phyloP scores from a whole-genome alignment of 2,797 vertebrate genomes.

The Lacerta agilis region DNA sequence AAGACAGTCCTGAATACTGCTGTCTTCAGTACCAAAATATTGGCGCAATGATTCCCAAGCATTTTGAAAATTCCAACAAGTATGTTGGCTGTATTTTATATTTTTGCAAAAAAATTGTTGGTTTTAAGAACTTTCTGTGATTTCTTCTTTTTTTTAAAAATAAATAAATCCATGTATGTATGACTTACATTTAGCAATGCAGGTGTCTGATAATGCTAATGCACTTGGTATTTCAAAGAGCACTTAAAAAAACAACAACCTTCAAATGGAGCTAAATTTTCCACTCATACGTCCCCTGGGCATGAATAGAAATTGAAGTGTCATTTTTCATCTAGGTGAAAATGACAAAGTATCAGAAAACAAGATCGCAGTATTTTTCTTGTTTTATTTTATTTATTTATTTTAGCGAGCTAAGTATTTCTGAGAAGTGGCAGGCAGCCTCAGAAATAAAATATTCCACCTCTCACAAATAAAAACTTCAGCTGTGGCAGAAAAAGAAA shows the following conservation, averaged over 20 bases:
- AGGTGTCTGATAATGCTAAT: slow-evolving; percentile 23
- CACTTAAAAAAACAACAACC: neutral
- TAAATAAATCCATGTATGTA: neutral
- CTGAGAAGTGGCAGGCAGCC: neutral
- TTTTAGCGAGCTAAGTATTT: neutral
- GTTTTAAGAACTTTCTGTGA: neutral
- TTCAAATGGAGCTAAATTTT: slow-evolving; percentile 17
- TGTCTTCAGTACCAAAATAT: neutral
- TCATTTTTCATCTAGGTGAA: slow-evolving; percentile 46
- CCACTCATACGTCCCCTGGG: neutral
- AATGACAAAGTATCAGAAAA: slow-evolving; percentile 44
- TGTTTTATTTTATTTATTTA: neutral
- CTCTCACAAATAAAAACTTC: neutral
- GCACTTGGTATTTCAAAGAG: slow-evolving; percentile 4
- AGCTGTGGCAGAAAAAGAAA: neutral
- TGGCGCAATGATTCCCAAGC: neutral
- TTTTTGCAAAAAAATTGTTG: neutral
- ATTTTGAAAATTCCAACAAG: neutral
- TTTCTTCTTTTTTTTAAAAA: neutral
- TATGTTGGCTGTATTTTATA: neutral
- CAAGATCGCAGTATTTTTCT: neutral
- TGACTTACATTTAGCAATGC: neutral
- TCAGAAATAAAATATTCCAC: neutral
- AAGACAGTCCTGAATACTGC: neutral
- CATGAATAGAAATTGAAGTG: slow-evolving; percentile 51